Evolutionary conservation across 1,140 invertebrate species (phyloP).

Genomic region (Macrotrachela quadricornifera): DNA sequence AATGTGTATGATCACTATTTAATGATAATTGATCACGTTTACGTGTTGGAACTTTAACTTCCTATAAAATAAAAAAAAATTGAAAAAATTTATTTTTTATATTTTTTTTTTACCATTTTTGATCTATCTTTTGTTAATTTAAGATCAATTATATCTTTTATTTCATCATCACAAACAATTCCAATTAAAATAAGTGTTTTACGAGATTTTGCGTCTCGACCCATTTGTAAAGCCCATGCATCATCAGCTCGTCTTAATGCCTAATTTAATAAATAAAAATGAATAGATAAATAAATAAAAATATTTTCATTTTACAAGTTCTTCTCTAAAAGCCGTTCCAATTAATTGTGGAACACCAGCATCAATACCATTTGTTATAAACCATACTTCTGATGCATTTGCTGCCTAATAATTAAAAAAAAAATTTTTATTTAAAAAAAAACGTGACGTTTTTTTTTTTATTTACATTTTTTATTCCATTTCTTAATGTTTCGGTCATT

Average conservation of each 20-base stretch:
- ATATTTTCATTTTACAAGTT: neutral
- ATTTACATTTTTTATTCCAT: neutral
- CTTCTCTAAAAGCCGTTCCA: conserved; percentile 2
- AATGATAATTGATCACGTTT: neutral
- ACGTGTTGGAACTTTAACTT: too few relatives aligned
- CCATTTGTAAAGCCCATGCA: too few relatives aligned
- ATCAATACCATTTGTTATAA: conserved; percentile 2
- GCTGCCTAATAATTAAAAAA: neutral
- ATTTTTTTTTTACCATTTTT: too few relatives aligned
- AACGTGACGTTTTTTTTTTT: neutral
- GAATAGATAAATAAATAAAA: too few relatives aligned
- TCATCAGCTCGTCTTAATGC: too few relatives aligned
- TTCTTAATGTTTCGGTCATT: neutral
- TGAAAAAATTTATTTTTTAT: too few relatives aligned
- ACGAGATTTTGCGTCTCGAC: too few relatives aligned
- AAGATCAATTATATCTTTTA: neutral
- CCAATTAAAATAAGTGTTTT: neutral
- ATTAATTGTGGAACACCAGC: conserved; percentile 4
- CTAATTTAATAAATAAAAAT: neutral
- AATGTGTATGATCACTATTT: conserved; percentile 4
- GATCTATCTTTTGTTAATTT: too few relatives aligned
- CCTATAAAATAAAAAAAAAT: too few relatives aligned
- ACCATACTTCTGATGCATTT: neutral
- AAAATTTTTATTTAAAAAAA: neutral
- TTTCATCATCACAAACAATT: neutral